Base-by-base conservation (phyloP, 2,113 vertebrate species). In the Chrysemys picta region DNA sequence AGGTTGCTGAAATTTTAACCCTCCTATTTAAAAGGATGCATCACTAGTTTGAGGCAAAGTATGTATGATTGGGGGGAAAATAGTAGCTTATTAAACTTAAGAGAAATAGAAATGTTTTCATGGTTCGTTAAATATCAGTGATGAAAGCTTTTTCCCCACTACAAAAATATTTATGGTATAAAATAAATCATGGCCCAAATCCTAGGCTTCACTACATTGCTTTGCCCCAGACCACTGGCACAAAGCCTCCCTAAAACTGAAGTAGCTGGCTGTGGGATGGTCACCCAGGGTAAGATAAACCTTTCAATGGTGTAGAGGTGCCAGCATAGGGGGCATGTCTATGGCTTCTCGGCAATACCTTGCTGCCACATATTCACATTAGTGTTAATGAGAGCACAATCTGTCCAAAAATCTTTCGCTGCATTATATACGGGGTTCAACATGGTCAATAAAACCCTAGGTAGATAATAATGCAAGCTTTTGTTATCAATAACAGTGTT, bases 351-450 rank as follows among this genome's bases (percentile, higher is more conserved):
- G n/a, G 62, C 35, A 69, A 35, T n/a, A 69, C 35, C 8, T 69
- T n/a, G 16, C 62, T 69, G 62, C 35, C 62, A 69, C 3, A 69
- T 69, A 5, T 52, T 83, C 21, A 17, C 1, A 1, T 1, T 54
- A 1, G 42, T 50, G 3, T 17, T 93, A 90, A 85, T 35, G 2
- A 79, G 35, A 91, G 35, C 2, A 81, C 2, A 80, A 8, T 62
- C 87, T 59, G 17, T 2, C 6, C 8, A 0, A 0, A 83, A n/a
- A 9, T 1, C 27, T 90, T 81, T 85, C 0, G 6, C 54, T 6
- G 24, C 42, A 16, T 1, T n/a, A 2, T 76, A 69, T 87, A 50
- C 42, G 80, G 27, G 1, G 65, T 62, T 72, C 65, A 72, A 38
- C 17, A 14, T 10, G 83, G 6, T 52, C 57, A 5, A 8, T 45